phyloP scores from a whole-genome alignment of 2,797 vertebrate genomes.

The Pseudomugil gertrudae region DNA sequence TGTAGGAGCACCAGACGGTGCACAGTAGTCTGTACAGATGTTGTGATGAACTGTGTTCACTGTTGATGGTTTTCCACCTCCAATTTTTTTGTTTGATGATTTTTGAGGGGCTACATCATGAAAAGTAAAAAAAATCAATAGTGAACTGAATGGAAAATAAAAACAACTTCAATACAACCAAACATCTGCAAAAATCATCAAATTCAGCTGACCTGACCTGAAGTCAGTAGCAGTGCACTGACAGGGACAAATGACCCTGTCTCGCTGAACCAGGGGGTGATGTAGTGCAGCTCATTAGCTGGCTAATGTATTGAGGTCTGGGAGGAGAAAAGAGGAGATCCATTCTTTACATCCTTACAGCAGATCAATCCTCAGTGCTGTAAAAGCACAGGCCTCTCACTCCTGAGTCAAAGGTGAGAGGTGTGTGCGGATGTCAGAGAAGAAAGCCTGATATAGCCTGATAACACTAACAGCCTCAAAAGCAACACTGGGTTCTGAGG shows the following conservation, averaged over 20 bases:
- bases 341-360: conserved; percentile 36
- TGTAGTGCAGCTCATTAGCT: conserved; percentile 65
- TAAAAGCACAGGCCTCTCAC: conserved; percentile 45
- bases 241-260: conserved; percentile 54
- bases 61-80: no score
- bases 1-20: no score
- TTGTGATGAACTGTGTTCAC: no score
- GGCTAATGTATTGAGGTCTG: conserved; percentile 62
- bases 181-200: background rate
- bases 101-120: background rate
- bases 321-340: conserved; percentile 10
- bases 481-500: background rate
- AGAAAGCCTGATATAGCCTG: background rate
- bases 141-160: background rate
- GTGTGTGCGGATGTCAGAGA: background rate
- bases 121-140: background rate
- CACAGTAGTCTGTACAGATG: no score
- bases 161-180: background rate
- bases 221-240: conserved; percentile 44
- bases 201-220: background rate
- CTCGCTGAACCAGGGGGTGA: conserved; percentile 48
- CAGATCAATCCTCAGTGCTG: conserved; percentile 52
- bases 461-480: background rate
- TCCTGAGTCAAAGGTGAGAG: conserved; percentile 29
- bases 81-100: no score